Conservation (phyloP, 2,113 vertebrate genomes). For the Daboia siamensis region DNA sequence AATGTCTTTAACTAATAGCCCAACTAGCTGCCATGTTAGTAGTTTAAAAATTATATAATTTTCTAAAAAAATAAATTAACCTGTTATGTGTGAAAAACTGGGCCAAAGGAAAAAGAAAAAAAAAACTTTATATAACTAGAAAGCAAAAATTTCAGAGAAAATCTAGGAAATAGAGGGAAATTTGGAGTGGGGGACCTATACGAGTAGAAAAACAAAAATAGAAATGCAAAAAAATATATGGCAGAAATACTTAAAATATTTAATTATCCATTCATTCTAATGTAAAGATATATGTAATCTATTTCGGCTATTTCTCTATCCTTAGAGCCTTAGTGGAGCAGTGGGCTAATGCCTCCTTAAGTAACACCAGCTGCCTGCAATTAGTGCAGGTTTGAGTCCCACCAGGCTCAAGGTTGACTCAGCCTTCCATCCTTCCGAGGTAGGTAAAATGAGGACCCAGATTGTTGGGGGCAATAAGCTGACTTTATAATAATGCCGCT, state of each 20-base stretch:
- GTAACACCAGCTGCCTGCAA: too few species aligned
- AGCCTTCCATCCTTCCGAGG: too few species aligned
- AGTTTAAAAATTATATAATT: not conserved
- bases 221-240: not conserved
- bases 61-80: not conserved
- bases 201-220: not conserved
- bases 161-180: not conserved
- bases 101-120: not conserved
- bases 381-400: too few species aligned
- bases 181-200: not conserved
- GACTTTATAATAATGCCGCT: too few species aligned
- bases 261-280: not conserved
- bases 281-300: not conserved
- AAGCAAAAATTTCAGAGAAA: not conserved
- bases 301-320: not conserved
- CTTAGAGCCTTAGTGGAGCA: too few species aligned
- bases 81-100: not conserved
- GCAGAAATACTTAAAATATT: not conserved
- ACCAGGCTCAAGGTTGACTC: too few species aligned
- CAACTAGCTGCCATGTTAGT: not conserved
- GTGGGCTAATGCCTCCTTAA: too few species aligned
- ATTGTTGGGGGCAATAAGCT: too few species aligned
- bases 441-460: too few species aligned
- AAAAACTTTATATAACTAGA: not conserved
- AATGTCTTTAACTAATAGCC: not conserved